Percentiles rank a stretch among this genome's conserved stretches.
phyloP scores from a whole-genome alignment of 1,140 invertebrate genomes.

The Coboldia fuscipes region DNA sequence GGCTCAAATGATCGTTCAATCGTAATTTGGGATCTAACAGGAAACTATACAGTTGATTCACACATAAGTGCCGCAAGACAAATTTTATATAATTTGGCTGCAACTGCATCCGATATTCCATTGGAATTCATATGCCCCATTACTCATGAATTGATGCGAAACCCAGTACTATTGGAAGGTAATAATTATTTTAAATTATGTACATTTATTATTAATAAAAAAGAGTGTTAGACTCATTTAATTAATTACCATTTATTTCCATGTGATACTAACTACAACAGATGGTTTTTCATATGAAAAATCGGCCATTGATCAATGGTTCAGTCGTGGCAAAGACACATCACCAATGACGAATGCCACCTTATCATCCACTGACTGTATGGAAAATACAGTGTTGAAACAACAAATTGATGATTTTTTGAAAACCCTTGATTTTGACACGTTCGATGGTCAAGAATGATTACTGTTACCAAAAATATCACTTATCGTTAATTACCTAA shows the following conservation, averaged over 20 bases:
- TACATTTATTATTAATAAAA: no score
- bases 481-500: no score
- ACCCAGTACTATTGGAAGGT: constrained; percentile 43
- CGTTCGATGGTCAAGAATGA: constrained; percentile 2
- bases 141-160: constrained; percentile 56
- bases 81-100: constrained; percentile 4
- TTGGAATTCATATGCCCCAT: constrained; percentile 62
- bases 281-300: constrained; percentile 63
- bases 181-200: background rate
- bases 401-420: constrained; percentile 4
- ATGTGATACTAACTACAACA: constrained; percentile 15
- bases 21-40: constrained; percentile 38
- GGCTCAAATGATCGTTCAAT: constrained; percentile 51
- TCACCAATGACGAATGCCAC: constrained; percentile 57
- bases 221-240: no score
- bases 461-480: no score
- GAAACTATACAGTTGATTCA: constrained; percentile 24
- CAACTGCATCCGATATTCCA: constrained; percentile 22
- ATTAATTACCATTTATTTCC: no score
- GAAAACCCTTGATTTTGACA: constrained; percentile 4
- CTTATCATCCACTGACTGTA: constrained; percentile 30
- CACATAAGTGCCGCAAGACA: background rate
- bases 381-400: constrained; percentile 27
- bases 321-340: constrained; percentile 41
- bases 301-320: constrained; percentile 52